Evolutionary conservation across 2,113 vertebrate species (phyloP).

Genomic region (Eudorcas thomsonii): DNA sequence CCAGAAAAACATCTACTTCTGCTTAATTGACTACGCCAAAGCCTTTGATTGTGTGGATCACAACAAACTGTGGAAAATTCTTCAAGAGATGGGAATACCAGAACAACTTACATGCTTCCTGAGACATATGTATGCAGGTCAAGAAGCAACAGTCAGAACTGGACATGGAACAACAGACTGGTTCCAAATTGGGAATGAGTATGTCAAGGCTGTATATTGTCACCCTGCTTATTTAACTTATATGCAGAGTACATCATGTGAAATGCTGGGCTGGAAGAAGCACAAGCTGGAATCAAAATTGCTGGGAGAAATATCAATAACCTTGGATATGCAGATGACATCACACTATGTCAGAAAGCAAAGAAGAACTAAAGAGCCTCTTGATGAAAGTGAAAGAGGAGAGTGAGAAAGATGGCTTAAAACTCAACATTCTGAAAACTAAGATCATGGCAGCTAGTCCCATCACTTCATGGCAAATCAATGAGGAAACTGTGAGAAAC

Average conservation of each 20-base stretch:
- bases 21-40: neutral
- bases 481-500: neutral
- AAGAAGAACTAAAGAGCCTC: neutral
- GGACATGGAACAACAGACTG: neutral
- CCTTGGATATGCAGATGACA: neutral
- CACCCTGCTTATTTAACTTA: neutral
- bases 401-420: neutral
- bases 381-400: neutral
- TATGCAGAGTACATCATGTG: neutral
- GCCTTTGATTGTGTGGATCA: neutral
- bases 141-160: neutral
- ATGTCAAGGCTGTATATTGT: neutral
- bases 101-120: neutral
- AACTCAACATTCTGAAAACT: neutral
- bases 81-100: neutral
- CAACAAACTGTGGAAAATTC: neutral
- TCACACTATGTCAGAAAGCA: neutral
- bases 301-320: neutral
- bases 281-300: neutral
- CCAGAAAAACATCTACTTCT: neutral
- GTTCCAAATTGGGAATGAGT: neutral
- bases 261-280: neutral
- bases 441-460: neutral
- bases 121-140: neutral
- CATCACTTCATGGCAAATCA: neutral